Conservation (phyloP, 2,113 vertebrate genomes). For the Genyomyrus donnyi region DNA sequence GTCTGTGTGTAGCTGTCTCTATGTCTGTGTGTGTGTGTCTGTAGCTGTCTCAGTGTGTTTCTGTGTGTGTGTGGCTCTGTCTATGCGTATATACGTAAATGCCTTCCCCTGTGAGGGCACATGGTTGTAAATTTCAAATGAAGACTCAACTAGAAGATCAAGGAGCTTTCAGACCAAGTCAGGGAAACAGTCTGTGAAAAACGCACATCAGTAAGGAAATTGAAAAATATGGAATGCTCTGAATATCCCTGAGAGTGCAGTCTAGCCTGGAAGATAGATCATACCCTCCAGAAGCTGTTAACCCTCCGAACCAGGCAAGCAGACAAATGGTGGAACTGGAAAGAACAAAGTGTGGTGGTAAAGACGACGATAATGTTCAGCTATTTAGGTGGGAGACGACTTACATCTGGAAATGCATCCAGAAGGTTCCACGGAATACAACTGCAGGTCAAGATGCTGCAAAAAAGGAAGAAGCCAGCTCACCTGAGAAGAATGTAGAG, state of each 20-base stretch:
- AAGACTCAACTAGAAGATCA: conserved; percentile 1
- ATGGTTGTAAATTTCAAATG: not conserved
- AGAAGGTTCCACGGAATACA: not conserved
- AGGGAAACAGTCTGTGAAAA: not conserved
- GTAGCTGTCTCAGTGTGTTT: not conserved
- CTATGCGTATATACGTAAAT: not conserved
- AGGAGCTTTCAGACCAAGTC: not conserved
- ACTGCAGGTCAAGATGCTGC: not conserved
- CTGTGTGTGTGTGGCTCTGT: not conserved
- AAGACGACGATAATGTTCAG: not conserved
- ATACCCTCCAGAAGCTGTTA: not conserved
- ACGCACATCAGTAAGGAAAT: not conserved
- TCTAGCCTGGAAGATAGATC: not conserved
- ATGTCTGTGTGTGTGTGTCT: not conserved
- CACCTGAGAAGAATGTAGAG: not conserved
- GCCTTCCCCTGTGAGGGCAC: not conserved
- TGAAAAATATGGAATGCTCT: not conserved
- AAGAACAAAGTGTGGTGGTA: not conserved
- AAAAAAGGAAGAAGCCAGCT: not conserved
- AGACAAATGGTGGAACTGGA: not conserved
- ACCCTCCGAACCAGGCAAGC: not conserved
- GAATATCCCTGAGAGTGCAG: not conserved
- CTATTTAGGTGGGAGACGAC: not conserved
- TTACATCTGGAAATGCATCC: not conserved
- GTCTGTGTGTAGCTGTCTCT: not conserved